These are phyloP conservation scores for Lineus longissimus DNA, from an alignment of 1,140 invertebrate species.

Conservation along the genomic window DNA sequence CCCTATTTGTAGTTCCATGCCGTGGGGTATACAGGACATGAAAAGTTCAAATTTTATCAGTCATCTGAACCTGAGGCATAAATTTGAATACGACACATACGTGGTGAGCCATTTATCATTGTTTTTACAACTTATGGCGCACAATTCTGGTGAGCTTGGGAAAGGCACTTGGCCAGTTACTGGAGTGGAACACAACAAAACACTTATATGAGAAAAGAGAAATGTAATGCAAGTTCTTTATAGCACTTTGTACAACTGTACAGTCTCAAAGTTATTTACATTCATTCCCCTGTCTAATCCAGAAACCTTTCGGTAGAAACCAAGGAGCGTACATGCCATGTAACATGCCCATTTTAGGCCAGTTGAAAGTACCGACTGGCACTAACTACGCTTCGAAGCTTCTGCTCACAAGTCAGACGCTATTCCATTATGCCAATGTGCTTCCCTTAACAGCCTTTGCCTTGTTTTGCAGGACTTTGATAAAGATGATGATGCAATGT, in stretches of 20 bases:
- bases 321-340: not conserved
- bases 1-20: conserved; percentile 49
- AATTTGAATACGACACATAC: conserved; percentile 51
- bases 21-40: conserved; percentile 44
- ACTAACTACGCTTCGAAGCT: not conserved
- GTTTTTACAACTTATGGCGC: not conserved
- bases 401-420: not conserved
- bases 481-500: conserved; percentile 46
- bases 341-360: not conserved
- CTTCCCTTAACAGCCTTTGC: not conserved
- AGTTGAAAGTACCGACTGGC: too few species aligned
- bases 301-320: too few species aligned
- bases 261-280: not conserved
- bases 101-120: conserved; percentile 34
- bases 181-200: not conserved
- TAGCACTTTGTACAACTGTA: too few species aligned
- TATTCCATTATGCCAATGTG: not conserved
- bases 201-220: not conserved
- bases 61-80: conserved; percentile 47
- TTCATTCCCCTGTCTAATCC: not conserved
- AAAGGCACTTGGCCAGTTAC: not conserved
- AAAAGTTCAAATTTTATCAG: conserved; percentile 38
- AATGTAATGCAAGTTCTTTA: not conserved
- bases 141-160: not conserved
- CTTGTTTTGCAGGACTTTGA: conserved; percentile 34